Conservation (phyloP, 1,140 invertebrate genomes). For the Neodiprion fabricii region DNA sequence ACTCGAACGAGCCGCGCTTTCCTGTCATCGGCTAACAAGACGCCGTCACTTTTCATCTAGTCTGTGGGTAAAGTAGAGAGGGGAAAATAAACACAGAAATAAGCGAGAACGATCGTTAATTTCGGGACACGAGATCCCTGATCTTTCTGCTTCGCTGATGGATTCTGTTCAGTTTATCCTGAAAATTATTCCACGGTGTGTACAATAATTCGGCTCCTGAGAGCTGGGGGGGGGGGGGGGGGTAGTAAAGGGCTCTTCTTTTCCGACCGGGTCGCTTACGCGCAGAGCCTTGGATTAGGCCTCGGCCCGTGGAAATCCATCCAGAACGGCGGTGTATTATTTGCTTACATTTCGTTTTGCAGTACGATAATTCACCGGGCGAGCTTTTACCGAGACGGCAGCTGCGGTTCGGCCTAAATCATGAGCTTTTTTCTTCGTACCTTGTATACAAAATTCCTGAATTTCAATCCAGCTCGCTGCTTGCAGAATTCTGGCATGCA, state of each 20-base stretch:
- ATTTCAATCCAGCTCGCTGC: too few relatives aligned
- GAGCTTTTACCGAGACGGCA: background rate
- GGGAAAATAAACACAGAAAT: background rate
- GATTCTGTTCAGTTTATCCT: too few relatives aligned
- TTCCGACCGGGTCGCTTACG: background rate
- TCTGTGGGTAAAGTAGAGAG: background rate
- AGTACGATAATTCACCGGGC: background rate
- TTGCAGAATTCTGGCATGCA: too few relatives aligned
- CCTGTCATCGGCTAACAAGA: conserved; percentile 51
- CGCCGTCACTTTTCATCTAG: background rate
- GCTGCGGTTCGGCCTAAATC: background rate
- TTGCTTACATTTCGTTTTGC: conserved; percentile 3
- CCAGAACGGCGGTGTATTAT: background rate
- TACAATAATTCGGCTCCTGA: background rate
- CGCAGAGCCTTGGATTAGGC: background rate
- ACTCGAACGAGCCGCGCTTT: conserved; percentile 39
- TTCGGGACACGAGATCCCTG: too few relatives aligned
- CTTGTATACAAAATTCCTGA: too few relatives aligned
- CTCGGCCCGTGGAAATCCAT: background rate
- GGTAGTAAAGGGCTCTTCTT: background rate
- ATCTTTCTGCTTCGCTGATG: too few relatives aligned
- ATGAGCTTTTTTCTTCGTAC: background rate
- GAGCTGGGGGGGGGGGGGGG: background rate
- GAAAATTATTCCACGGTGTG: too few relatives aligned
- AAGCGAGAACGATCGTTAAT: too few relatives aligned